A percentile compares a stretch with the other conserved stretches of the same genome.
These are phyloP conservation scores for Saccostrea echinata DNA, from an alignment of 1,140 invertebrate genomes.

Conservation along the genomic window DNA sequence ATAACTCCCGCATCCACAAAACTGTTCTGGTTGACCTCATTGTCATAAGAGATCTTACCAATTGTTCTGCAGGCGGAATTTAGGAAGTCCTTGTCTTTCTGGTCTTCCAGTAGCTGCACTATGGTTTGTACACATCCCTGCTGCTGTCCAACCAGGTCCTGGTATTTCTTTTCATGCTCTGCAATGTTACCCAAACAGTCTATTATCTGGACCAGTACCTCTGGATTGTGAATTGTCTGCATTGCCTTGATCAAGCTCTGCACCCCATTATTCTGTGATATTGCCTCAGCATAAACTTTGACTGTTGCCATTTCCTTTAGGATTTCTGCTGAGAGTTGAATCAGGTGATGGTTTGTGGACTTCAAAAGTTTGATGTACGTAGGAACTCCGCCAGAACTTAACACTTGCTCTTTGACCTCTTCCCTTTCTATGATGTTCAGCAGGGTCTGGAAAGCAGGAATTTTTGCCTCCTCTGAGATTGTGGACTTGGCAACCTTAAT, in stretches of 20 bases:
- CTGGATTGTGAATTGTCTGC: slow-evolving; percentile 67
- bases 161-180: slow-evolving; percentile 62
- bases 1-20: slow-evolving; percentile 73
- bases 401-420: slow-evolving; percentile 75
- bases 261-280: slow-evolving; percentile 71
- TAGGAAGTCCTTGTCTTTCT: slow-evolving; percentile 66
- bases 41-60: slow-evolving; percentile 65
- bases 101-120: slow-evolving; percentile 70
- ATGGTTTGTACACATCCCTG: slow-evolving; percentile 66
- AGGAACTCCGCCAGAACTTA: slow-evolving; percentile 71
- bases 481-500: slow-evolving; percentile 72
- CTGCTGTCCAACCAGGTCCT: slow-evolving; percentile 65
- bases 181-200: slow-evolving; percentile 73
- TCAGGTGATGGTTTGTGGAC: slow-evolving; percentile 60
- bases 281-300: slow-evolving; percentile 65
- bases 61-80: slow-evolving; percentile 71
- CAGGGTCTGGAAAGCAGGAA: slow-evolving; percentile 70
- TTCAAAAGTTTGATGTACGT: slow-evolving; percentile 73
- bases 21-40: slow-evolving; percentile 72
- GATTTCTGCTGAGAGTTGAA: slow-evolving; percentile 71
- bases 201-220: slow-evolving; percentile 72
- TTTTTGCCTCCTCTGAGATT: slow-evolving; percentile 70
- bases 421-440: slow-evolving; percentile 71
- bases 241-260: slow-evolving; percentile 73
- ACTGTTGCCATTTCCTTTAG: slow-evolving; percentile 67